Evolutionary conservation across 2,888 invertebrate species (phyloP), one percentile per base, ranked within the genome.

Genomic region (Invenusta paracnida): DNA sequence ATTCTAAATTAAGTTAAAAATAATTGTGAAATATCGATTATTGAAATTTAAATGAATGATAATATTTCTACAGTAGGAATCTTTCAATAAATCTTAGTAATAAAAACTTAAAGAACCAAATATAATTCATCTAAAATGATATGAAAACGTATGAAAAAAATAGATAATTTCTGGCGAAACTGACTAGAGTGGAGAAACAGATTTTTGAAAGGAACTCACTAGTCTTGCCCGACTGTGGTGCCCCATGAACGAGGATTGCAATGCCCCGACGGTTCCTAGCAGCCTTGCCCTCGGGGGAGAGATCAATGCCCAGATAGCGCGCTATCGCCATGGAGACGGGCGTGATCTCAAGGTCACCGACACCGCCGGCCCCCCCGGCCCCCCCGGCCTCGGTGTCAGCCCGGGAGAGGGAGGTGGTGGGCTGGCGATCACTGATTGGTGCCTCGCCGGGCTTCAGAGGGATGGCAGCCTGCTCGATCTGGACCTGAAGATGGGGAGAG

Each of bases 291-390:
- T 91, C 92, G 0, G 89, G 88, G 29, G 91, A 90, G 67, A 92
- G 88, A 88, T 91, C 91, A 86, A 92, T 91, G 29, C 91, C 91
- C 25, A 92, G 89, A 87, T 91, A 90, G 28, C 91, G 88, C 1
- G 91, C 91, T 30, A 92, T 91, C 81, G 92, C 90, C 30, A 90
- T 89, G 31, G 91, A 91, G n/a, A 91, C 91, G 0, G 92, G 91
- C 1, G 91, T 91, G 66, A 91, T 89, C 88, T 91, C 91, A 86
- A 91, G 88, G 85, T 91, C 91, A 28, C 91, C 91, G 0, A 91
- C 90, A 11, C 48, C 48, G n/a, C n/a, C n/a, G n/a, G n/a, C n/a
- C n/a, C n/a, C n/a, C n/a, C n/a, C n/a, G n/a, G n/a, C n/a, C 5
- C 48, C 48, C 5, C 48, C 48, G 11, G 48, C 48, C 48, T 48